Evolutionary conservation across 2,113 vertebrate species (phyloP), one percentile per base, ranked within the genome.

Genomic region (Cephalopterus ornatus): DNA sequence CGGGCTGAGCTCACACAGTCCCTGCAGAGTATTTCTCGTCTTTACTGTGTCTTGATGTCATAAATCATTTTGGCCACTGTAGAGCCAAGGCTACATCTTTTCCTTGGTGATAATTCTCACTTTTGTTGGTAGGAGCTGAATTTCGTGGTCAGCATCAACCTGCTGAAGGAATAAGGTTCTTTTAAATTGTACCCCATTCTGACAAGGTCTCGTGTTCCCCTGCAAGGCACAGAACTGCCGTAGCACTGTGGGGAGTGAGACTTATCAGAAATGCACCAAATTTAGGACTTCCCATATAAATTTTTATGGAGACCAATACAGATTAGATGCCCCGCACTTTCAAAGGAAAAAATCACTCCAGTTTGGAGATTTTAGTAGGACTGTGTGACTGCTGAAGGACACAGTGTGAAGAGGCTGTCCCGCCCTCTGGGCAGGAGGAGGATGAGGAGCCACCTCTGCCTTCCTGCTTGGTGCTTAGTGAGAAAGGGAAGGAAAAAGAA

Each of bases 1-100:
- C 37, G 33, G 65, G 33, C 73, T 77, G 65, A 93, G 88, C 81
- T 93, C 74, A 20, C 46, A 6, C 47, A 50, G 65, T 96, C 78
- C 85, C n/a, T 66, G 56, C 50, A 55, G 94, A 41, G 82, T 19
- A 39, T 89, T 89, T 6, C 47, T 92, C 28, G 19, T 90, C 87
- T 44, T 91, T 41, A 39, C 76, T 65, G 46, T 71, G 37, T 79
- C 71, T 58, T 85, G 75, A 13, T 95, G 72, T 95, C 84, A 95
- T 86, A 91, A 94, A 96, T 97, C 75, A 92, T 85, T 89, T 24
- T 93, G 73, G 62, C 79, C 27, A 49, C 65, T 88, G n/a, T 39
- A 39, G 77, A 92, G 66, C 71, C 80, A 67, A 63, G 80, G 50
- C 55, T 85, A 30, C 39, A 1, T 50, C 76, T 96, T 71, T 70